Evolutionary conservation across 2,797 vertebrate species (phyloP), one percentile per base, ranked within the genome.

Genomic region (Amazonetta brasiliensis): DNA sequence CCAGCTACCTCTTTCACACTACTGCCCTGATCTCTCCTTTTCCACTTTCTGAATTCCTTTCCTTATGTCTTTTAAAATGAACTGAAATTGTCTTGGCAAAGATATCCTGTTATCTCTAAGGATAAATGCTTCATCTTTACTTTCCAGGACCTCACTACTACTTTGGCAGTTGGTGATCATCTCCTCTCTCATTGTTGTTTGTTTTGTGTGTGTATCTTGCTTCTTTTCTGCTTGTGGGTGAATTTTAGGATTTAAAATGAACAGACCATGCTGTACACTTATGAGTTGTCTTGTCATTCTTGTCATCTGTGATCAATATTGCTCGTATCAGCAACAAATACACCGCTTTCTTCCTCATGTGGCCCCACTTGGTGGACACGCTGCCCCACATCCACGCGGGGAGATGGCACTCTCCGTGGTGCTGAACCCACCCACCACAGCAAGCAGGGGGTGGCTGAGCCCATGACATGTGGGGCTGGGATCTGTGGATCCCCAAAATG

Each of bases 331-430:
- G 31, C 31, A 64, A 28, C 28, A 44, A 56, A 33, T 58, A 12
- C 1, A 19, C 7, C 33, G 30, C 44, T 48, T 25, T 48, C 48
- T 48, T 48, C 48, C 48, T 48, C 48, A 48, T 48, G 23, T 48
- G 48, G 48, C 5, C 21, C 1, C 6, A 28, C 15, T 14, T 19
- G 4, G 12, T 16, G 37, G 35, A 7, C 25, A 12, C 5, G 7
- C 37, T 3, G 7, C 21, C 9, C 39, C 26, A 28, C 15, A 13
- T 6, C 26, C 60, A 11, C 17, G 11, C 6, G 52, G 19, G 16
- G 10, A 12, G 9, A 28, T 30, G 89, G 7, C 20, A 28, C 92
- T 96, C 94, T 94, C 87, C 84, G 4, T 12, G 93, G 93, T 95
- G 46, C 93, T 95, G 93, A 94, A 33, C 0, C 48, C 48, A 48